Base-by-base conservation (phyloP, 2,888 invertebrate genomes). In the Eupithecia insigniata region DNA sequence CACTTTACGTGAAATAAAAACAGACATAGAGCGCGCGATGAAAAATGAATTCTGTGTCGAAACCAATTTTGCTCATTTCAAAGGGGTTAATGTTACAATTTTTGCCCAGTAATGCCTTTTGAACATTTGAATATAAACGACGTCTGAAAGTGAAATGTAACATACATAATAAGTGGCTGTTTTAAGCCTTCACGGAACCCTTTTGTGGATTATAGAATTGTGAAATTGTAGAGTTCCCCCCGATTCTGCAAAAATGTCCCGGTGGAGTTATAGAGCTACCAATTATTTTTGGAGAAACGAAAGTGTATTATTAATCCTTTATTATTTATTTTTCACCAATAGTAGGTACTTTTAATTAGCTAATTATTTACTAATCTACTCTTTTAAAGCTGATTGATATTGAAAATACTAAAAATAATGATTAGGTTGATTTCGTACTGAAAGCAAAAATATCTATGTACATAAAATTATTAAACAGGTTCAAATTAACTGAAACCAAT, bases 111-210 rank as follows among this genome's bases (percentile, higher is more conserved):
- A 93, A 93, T 92, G 92, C 93, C 92, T 92, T 92, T 93, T 88
- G 91, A 93, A 88, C 92, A 94, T 94, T 94, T 94, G 93, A 94
- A 94, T 94, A 94, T 94, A 94, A 93, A 94, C 93, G 92, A 93
- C 92, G 93, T 93, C 92, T 93, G 93, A 93, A 93, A 94, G 93
- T 94, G 94, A 94, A 94, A 93, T 93, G 94, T 94, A 93, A 93
- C 94, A 94, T 93, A 93, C 93, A 94, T 94, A 94, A 94, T 94
- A 93, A 94, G 93, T 93, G 94, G 93, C 93, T 93, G 93, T 93
- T 94, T 93, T 94, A 93, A 93, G 90, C 93, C 87, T 91, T 91
- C 89, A 88, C 89, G 89, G 90, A 93, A 93, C 94, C 94, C 93
- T 93, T 93, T 93, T 92, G 91, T 87, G 90, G 89, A 88, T 89